Evolutionary conservation across 1,140 invertebrate species (phyloP).

Genomic region (Archivesica marissinica): DNA sequence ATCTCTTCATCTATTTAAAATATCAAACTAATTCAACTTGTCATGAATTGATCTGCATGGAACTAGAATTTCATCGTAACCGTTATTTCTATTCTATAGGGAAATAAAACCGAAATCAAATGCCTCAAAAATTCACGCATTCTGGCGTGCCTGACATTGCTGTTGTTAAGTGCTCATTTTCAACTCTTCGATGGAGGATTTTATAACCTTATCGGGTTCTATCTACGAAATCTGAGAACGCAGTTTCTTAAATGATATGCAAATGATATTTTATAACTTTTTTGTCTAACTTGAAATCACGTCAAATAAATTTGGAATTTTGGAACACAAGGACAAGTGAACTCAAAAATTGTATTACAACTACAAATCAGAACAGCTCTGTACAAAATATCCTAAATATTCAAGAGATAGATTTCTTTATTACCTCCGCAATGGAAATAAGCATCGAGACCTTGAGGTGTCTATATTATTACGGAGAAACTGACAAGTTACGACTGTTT

Average conservation of each 20-base stretch:
- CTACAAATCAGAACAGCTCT: no score
- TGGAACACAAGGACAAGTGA: no score
- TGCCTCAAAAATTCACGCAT: slow-evolving; percentile 16
- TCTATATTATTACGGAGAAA: no score
- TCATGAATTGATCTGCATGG: background rate
- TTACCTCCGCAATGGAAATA: no score
- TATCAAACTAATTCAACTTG: slow-evolving; percentile 42
- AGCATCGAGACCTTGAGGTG: no score
- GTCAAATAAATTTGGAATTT: no score
- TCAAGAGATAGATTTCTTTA: no score
- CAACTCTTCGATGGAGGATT: slow-evolving; percentile 1
- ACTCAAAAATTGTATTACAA: no score
- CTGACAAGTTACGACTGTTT: no score
- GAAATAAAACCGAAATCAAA: slow-evolving; percentile 38
- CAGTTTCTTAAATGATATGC: slow-evolving; percentile 8
- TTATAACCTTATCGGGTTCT: slow-evolving; percentile 33
- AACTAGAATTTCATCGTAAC: slow-evolving; percentile 44
- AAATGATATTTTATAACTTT: slow-evolving; percentile 17
- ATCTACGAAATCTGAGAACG: background rate
- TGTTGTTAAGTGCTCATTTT: background rate
- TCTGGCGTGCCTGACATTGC: slow-evolving; percentile 8
- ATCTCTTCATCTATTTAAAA: slow-evolving; percentile 22
- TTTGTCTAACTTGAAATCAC: no score
- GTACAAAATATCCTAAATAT: no score
- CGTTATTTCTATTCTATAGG: slow-evolving; percentile 34